Conservation (phyloP, 2,888 invertebrate genomes). For the Caenorhabditis plicata region DNA sequence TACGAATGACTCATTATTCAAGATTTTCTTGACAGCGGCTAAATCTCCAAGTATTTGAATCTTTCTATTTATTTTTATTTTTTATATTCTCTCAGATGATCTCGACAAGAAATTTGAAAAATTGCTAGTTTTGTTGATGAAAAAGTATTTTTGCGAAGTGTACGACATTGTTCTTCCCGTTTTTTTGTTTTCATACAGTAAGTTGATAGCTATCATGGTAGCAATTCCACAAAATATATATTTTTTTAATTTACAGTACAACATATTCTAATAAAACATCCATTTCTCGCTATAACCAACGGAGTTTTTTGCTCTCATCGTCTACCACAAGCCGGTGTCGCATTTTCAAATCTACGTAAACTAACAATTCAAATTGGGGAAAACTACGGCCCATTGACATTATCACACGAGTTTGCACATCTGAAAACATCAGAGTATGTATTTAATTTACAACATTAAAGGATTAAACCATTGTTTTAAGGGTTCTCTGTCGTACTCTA, state of each 20-base stretch:
- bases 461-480: conserved; percentile 1
- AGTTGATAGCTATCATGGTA: not conserved
- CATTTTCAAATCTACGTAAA: conserved; percentile 14
- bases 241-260: conserved; percentile 16
- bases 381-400: conserved; percentile 28
- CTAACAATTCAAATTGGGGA: conserved; percentile 28
- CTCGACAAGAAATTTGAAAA: conserved; percentile 19
- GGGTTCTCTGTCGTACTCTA: conserved; percentile 28
- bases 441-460: not conserved
- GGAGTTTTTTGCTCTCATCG: conserved; percentile 21
- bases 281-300: conserved; percentile 19
- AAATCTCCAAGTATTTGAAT: no score
- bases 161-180: conserved; percentile 23
- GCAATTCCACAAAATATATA: not conserved
- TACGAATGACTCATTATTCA: conserved; percentile 27
- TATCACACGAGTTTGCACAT: conserved; percentile 37
- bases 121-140: conserved; percentile 18
- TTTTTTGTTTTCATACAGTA: conserved; percentile 25
- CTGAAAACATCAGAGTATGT: conserved; percentile 24
- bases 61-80: no score
- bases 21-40: conserved; percentile 10
- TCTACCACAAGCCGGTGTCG: conserved; percentile 29
- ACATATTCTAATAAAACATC: conserved; percentile 16
- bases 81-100: conserved; percentile 9
- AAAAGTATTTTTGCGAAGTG: conserved; percentile 31